These are phyloP conservation scores for Zaprionus tsacasi DNA, from an alignment of 1,140 invertebrate genomes.

Conservation along the genomic window DNA sequence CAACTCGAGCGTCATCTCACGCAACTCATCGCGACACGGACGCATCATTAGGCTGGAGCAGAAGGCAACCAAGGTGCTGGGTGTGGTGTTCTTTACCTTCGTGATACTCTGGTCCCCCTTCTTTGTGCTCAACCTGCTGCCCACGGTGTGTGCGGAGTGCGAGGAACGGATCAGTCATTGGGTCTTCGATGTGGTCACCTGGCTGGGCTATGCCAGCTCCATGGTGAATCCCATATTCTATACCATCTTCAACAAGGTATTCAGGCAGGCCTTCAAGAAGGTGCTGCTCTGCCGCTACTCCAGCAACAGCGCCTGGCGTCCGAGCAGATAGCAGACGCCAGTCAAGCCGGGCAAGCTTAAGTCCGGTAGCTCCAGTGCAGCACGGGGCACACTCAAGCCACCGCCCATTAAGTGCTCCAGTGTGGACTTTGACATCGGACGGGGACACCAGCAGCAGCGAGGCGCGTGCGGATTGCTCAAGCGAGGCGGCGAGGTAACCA, in stretches of 20 bases:
- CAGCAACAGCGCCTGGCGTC: constrained; percentile 86
- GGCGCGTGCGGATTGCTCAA: constrained; percentile 45
- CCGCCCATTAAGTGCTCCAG: constrained; percentile 62
- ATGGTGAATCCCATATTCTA: constrained; percentile 98
- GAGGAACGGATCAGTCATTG: constrained; percentile 89
- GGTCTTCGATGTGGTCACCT: constrained; percentile 94
- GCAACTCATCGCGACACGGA: constrained; percentile 92
- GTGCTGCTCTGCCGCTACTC: constrained; percentile 92
- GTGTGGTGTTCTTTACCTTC: constrained; percentile 97
- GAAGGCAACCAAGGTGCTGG: constrained; percentile 97
- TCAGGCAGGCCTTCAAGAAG: constrained; percentile 95
- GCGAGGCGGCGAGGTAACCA: constrained; percentile 25
- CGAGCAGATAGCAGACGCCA: constrained; percentile 79
- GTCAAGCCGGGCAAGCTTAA: constrained; percentile 64
- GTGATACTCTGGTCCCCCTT: constrained; percentile 97
- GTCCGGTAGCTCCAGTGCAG: constrained; percentile 19
- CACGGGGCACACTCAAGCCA: constrained; percentile 17
- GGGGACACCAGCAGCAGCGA: constrained; percentile 8
- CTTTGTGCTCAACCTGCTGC: constrained; percentile 94
- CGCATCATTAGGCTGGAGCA: constrained; percentile 93
- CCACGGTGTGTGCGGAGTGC: constrained; percentile 91
- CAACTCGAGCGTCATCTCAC: constrained; percentile 91
- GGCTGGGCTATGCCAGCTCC: constrained; percentile 96
- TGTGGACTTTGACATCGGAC: constrained; percentile 63
- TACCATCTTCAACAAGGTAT: constrained; percentile 97